Evolutionary conservation across 2,888 invertebrate species (phyloP), one percentile per base, ranked within the genome.

Genomic region (Eulithis testata): DNA sequence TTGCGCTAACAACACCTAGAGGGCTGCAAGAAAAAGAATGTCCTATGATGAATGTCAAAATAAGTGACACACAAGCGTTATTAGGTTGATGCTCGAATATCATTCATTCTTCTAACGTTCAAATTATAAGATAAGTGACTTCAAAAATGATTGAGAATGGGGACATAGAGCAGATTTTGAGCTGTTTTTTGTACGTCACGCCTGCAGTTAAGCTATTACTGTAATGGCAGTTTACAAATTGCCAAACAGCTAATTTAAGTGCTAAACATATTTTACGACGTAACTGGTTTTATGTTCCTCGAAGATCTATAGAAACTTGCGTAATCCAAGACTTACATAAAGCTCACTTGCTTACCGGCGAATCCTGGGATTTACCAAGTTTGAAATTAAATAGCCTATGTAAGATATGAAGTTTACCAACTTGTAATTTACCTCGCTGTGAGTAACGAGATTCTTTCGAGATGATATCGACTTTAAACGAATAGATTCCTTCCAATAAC

Each of bases 221-320:
- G 61, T 65, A 64, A 68, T 66, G 63, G 62, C 58, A 67, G 53
- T 62, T 56, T 63, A 63, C 59, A 68, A 68, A 71, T 69, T 69
- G 68, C 60, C 53, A 64, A 55, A 51, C 63, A 59, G 53, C 60
- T 69, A 70, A 69, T 69, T 69, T 71, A 71, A 66, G 60, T 45
- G 47, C 61, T 53, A 64, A 69, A 60, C 58, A 62, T n/a, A n/a
- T 65, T 71, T 69, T 70, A 70, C 64, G 63, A 50, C 36, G 59
- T 60, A 66, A 50, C 59, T 57, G 62, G 63, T 68, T 68, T 67
- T 68, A 72, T 72, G 68, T 66, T 68, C 44, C 66, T 68, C 58
- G 40, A 64, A 66, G 66, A 67, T 66, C 45, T 44, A 58, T 66
- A 65, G 63, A 59, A 66, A 60, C 62, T 52, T 60, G 49, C 21